These are phyloP conservation scores for Crocidura indochinensis DNA, from an alignment of 2,797 vertebrate species.

Conservation along the genomic window DNA sequence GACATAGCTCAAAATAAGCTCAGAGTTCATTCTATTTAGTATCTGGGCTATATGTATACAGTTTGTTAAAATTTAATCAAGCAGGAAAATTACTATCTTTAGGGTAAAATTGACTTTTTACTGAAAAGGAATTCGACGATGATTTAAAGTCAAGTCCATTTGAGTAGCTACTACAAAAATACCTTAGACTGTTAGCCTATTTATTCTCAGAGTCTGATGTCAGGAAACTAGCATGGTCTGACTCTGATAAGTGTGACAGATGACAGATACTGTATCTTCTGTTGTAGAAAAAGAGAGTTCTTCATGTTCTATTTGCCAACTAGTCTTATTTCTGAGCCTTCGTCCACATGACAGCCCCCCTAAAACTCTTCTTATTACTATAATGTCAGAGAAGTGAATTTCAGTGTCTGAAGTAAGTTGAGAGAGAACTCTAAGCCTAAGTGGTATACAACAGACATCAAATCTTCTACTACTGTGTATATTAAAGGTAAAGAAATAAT, in stretches of 20 bases:
- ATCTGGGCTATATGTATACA: neutral
- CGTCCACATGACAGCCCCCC: neutral
- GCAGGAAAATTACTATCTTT: neutral
- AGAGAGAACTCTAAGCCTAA: neutral
- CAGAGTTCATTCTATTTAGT: neutral
- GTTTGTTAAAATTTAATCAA: neutral
- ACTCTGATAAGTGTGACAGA: neutral
- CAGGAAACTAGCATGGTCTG: no score
- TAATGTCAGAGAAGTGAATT: neutral
- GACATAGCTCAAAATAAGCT: neutral
- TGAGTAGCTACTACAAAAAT: neutral
- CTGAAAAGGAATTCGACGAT: conserved; percentile 11
- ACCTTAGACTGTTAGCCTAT: neutral
- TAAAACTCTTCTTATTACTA: neutral
- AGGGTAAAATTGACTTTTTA: neutral
- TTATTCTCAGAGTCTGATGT: neutral
- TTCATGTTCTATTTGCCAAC: neutral
- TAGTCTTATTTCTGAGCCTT: neutral
- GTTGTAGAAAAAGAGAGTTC: neutral
- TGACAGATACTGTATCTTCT: neutral
- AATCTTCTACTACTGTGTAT: neutral
- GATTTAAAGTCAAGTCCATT: neutral
- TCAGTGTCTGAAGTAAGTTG: no score
- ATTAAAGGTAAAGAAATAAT: neutral
- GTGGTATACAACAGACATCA: neutral